Conservation (phyloP, 1,140 invertebrate species). For the Bombus affinis region DNA sequence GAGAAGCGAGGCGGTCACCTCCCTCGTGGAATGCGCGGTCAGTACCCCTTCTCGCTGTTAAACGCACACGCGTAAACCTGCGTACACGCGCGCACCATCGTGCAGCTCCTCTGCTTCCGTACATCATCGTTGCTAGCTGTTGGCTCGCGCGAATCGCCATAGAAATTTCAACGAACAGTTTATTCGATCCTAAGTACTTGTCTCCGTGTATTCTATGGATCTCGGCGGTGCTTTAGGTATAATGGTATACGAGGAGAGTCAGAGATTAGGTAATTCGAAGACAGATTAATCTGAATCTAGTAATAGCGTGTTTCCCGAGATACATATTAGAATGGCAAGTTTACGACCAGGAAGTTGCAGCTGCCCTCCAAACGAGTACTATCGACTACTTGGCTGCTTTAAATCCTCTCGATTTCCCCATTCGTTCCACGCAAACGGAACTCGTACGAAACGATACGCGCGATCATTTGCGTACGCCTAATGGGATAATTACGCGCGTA, state of each 20-base stretch:
- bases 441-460: no score
- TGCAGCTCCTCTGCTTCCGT: conserved; percentile 16
- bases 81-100: conserved; percentile 1
- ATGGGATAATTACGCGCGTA: not conserved
- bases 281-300: conserved; percentile 10
- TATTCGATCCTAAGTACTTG: not conserved
- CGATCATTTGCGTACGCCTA: conserved; percentile 5
- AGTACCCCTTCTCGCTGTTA: conserved; percentile 70
- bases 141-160: not conserved
- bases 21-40: conserved; percentile 76
- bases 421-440: not conserved
- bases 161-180: not conserved
- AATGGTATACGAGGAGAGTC: not conserved
- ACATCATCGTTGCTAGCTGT: conserved; percentile 14
- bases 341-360: not conserved
- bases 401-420: not conserved
- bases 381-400: not conserved
- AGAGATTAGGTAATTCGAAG: not conserved
- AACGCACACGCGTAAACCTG: conserved; percentile 38
- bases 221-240: not conserved
- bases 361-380: not conserved
- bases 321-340: not conserved
- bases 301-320: not conserved
- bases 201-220: not conserved
- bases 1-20: conserved; percentile 73